These are phyloP conservation scores for Ophiodon elongatus DNA, from an alignment of 2,113 vertebrate genomes.

Conservation along the genomic window DNA sequence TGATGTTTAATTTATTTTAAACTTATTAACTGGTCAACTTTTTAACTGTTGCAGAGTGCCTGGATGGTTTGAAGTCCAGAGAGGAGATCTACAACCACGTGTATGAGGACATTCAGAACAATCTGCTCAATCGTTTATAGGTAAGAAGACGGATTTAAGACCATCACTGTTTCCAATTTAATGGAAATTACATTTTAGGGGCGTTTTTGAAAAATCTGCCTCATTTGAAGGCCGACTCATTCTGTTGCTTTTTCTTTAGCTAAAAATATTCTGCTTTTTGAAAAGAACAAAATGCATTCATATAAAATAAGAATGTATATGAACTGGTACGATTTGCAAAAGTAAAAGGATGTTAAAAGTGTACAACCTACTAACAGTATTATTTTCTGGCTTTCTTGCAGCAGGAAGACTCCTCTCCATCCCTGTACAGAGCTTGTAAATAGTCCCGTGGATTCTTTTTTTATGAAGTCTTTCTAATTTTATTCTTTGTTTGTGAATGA, in stretches of 20 bases:
- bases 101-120: conserved; percentile 86
- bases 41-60: conserved; percentile 72
- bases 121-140: conserved; percentile 88
- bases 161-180: neutral
- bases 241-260: too few species aligned
- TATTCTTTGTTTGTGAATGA: conserved; percentile 51
- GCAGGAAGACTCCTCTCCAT: conserved; percentile 68
- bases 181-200: neutral
- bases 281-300: neutral
- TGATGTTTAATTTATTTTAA: neutral
- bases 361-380: neutral
- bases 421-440: conserved; percentile 84
- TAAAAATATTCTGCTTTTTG: too few species aligned
- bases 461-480: conserved; percentile 30
- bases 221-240: neutral
- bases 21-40: neutral
- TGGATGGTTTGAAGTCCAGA: conserved; percentile 85
- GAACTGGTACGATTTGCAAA: neutral
- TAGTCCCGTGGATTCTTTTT: conserved; percentile 63
- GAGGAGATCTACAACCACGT: conserved; percentile 84
- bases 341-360: neutral
- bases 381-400: conserved; percentile 62
- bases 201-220: neutral
- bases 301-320: neutral
- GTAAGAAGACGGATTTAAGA: conserved; percentile 50